These are phyloP conservation scores for Eueremaeus valkanovi DNA, from an alignment of 2,888 invertebrate genomes.

Conservation along the genomic window DNA sequence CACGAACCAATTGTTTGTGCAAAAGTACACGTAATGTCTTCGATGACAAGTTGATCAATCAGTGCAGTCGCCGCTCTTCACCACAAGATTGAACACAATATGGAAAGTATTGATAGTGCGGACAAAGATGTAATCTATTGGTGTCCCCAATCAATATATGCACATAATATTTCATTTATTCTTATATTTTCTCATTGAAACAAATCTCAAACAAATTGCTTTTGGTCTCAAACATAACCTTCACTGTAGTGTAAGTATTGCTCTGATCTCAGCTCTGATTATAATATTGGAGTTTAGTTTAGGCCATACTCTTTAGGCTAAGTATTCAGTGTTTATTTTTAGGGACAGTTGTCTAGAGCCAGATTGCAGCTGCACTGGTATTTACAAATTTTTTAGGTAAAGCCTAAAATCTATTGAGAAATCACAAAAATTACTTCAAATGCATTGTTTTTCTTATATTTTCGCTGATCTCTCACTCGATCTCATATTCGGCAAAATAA, in stretches of 20 bases:
- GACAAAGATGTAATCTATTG: neutral
- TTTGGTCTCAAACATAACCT: neutral
- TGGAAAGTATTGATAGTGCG: too few relatives aligned
- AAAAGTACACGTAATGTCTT: conserved; percentile 12
- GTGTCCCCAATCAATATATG: neutral
- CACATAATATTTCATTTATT: conserved; percentile 29
- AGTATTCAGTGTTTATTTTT: neutral
- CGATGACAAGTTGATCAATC: conserved; percentile 22
- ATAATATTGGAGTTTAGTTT: too few relatives aligned
- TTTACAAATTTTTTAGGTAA: neutral
- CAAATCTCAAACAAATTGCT: conserved; percentile 33
- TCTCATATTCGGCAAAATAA: neutral
- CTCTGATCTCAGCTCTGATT: too few relatives aligned
- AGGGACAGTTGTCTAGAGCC: neutral
- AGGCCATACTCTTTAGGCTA: neutral
- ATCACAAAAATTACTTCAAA: neutral
- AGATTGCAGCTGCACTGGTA: neutral
- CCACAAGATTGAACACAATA: neutral
- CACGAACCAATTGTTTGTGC: conserved; percentile 16
- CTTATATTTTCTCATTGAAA: conserved; percentile 15
- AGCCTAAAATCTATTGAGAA: neutral
- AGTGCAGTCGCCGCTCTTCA: neutral
- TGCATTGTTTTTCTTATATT: neutral
- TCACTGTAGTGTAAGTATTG: neutral
- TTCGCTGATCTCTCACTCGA: neutral